Conservation (phyloP, 1,140 invertebrate species). For the Heliconius hewitsoni region DNA sequence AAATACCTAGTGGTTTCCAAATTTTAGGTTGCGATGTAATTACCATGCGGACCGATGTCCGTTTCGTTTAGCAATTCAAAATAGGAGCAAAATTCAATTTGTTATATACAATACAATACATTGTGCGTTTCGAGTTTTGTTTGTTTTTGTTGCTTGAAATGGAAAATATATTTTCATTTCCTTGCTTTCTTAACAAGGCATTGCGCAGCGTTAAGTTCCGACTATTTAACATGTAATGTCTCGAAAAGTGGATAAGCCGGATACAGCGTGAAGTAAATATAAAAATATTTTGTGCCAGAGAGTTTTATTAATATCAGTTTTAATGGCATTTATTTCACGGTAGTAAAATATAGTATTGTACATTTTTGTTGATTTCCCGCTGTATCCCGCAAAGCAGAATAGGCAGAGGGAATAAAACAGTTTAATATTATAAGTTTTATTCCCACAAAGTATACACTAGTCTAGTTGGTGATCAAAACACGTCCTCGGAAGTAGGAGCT, state of each 20-base stretch:
- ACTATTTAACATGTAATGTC: too few species aligned
- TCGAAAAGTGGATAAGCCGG: too few species aligned
- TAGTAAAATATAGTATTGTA: too few species aligned
- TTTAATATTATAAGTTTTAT: neutral
- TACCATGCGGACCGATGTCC: neutral
- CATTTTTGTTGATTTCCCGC: too few species aligned
- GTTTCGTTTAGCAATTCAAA: constrained; percentile 10
- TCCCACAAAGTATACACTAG: neutral
- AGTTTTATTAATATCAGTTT: too few species aligned
- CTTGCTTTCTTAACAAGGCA: too few species aligned
- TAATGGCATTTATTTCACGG: too few species aligned
- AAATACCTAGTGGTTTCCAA: neutral
- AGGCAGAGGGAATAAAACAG: neutral
- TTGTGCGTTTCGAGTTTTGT: neutral
- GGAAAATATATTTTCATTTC: neutral
- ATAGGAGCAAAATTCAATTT: constrained; percentile 4
- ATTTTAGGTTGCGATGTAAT: neutral
- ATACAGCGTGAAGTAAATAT: too few species aligned
- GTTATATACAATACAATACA: neutral
- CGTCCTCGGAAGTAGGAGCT: constrained; percentile 5
- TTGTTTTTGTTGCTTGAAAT: neutral
- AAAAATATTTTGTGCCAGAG: too few species aligned
- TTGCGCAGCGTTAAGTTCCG: too few species aligned
- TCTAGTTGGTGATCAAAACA: neutral
- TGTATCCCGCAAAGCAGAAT: neutral